Percentiles rank a stretch among this genome's conserved stretches.
These are phyloP conservation scores for Hyles lineata DNA, from an alignment of 2,888 invertebrate genomes.

Conservation along the genomic window DNA sequence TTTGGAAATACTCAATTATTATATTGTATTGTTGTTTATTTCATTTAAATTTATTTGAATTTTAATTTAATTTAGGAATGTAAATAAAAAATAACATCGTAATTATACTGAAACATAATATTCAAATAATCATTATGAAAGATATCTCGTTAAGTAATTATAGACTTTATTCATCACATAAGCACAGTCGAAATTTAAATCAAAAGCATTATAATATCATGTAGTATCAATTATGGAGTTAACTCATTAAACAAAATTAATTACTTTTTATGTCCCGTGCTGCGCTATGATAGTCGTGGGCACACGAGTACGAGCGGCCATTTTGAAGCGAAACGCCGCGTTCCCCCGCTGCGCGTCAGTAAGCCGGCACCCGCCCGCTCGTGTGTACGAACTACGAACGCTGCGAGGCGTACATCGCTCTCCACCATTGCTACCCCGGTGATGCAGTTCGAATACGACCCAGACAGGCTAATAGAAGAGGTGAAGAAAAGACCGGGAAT, in stretches of 20 bases:
- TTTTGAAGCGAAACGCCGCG: conserved; percentile 72
- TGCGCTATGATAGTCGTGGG: not conserved
- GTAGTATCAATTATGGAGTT: no score
- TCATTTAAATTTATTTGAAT: no score
- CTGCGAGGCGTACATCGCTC: conserved; percentile 17
- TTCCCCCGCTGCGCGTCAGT: conserved; percentile 75
- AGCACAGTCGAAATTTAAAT: not conserved
- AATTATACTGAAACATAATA: no score
- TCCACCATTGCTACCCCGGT: conserved; percentile 16
- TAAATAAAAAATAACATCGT: no score
- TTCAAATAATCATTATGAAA: no score
- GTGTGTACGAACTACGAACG: conserved; percentile 57
- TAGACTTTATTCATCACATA: not conserved
- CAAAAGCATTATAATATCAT: not conserved
- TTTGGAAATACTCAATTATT: no score
- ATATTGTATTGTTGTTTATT: no score
- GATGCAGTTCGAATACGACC: conserved; percentile 80
- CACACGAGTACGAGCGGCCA: conserved; percentile 55
- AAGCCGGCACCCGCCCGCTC: conserved; percentile 70
- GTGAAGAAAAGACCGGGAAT: conserved; percentile 74
- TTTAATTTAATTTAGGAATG: no score
- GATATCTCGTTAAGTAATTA: not conserved
- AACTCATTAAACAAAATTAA: not conserved
- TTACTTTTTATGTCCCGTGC: not conserved
- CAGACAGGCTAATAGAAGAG: conserved; percentile 73